Evolutionary conservation across 2,113 vertebrate genomes (phyloP).

Genomic region (Albula goreensis): DNA sequence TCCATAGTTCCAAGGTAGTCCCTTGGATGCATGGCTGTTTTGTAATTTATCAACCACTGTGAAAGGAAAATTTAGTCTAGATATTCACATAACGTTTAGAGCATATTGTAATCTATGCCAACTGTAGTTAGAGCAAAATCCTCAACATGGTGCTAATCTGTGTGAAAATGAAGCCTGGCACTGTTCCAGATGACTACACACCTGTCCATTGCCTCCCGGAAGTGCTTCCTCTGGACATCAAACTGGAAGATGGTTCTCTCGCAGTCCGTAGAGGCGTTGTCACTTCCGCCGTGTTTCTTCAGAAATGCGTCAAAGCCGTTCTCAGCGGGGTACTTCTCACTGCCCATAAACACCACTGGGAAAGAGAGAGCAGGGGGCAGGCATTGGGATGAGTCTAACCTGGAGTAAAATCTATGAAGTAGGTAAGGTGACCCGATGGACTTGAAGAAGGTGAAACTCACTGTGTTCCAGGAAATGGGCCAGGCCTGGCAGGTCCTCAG

Average conservation of each 20-base stretch:
- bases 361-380: constrained; percentile 1
- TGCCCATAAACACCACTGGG: constrained; percentile 98
- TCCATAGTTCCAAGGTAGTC: neutral
- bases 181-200: constrained; percentile 42
- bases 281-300: constrained; percentile 90
- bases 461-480: constrained; percentile 98
- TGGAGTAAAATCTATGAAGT: neutral
- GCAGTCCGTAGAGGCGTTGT: constrained; percentile 92
- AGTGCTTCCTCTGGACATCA: constrained; percentile 88
- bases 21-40: neutral
- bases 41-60: neutral
- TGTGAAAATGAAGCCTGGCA: neutral
- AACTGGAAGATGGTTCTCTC: constrained; percentile 94
- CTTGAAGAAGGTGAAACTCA: constrained; percentile 63
- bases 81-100: too few relatives aligned
- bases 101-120: too few relatives aligned
- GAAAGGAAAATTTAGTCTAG: too few relatives aligned
- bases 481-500: constrained; percentile 89
- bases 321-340: constrained; percentile 90
- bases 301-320: constrained; percentile 93
- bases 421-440: neutral
- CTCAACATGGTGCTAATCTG: neutral
- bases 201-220: constrained; percentile 90
- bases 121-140: too few relatives aligned
- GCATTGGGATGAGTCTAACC: neutral